These are phyloP conservation scores for Oscheius myriophilus DNA, from an alignment of 2,888 invertebrate genomes.

Conservation along the genomic window DNA sequence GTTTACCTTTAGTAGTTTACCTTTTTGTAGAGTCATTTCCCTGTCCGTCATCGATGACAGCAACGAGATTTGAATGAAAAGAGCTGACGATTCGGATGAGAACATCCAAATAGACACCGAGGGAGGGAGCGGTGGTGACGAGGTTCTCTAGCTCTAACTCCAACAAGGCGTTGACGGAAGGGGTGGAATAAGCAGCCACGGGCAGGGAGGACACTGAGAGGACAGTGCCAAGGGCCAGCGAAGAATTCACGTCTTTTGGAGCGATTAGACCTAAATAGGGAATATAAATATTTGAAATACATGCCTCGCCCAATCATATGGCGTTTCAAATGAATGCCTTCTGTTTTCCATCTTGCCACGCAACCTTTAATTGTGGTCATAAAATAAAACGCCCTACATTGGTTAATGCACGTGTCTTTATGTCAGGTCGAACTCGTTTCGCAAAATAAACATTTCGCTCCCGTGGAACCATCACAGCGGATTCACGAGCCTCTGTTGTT, in stretches of 20 bases:
- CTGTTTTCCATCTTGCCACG: too few species aligned
- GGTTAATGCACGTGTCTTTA: too few species aligned
- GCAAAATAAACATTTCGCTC: too few species aligned
- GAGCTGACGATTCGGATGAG: conserved; percentile 53
- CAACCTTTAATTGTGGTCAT: too few species aligned
- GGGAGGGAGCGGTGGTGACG: conserved; percentile 60
- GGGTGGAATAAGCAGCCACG: conserved; percentile 62
- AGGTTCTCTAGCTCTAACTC: conserved; percentile 54
- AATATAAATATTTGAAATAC: too few species aligned
- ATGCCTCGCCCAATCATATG: too few species aligned
- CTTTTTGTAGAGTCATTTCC: conserved; percentile 43
- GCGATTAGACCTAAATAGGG: conserved; percentile 55
- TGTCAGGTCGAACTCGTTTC: too few species aligned
- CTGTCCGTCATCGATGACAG: conserved; percentile 59
- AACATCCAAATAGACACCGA: conserved; percentile 60
- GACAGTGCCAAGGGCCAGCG: conserved; percentile 58
- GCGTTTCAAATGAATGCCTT: too few species aligned
- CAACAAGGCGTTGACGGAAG: conserved; percentile 54
- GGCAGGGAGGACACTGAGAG: conserved; percentile 60
- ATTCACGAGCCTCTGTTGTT: too few species aligned
- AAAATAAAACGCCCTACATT: too few species aligned
- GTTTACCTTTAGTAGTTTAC: conserved; percentile 16
- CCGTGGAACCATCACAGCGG: too few species aligned
- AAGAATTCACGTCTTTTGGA: conserved; percentile 63
- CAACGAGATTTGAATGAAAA: conserved; percentile 59